Base-by-base conservation (phyloP, 1,140 invertebrate genomes). In the Hylaeus anthracinus region DNA sequence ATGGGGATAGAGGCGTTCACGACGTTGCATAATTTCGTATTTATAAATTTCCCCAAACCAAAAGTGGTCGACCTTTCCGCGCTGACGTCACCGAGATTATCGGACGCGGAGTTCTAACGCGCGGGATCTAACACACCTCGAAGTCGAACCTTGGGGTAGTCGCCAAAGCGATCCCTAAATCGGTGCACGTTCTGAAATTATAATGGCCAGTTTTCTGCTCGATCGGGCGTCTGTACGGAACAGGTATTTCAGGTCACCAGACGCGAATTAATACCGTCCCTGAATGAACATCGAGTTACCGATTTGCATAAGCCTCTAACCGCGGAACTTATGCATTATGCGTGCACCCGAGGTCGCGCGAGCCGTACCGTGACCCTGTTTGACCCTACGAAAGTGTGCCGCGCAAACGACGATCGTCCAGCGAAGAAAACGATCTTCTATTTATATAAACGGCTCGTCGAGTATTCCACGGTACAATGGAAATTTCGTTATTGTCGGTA, bases 261-360 rank as follows among this genome's bases (percentile, higher is more conserved):
- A 53, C 60, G 60, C 51, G 73, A 66, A 66, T 66, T 56, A 48
- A 58, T 45, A 15, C 26, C 48, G 73, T 56, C 41, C 51, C n/a
- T 37, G 61, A 14, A 15, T 45, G 72, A 51, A 26, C 61, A 56
- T 43, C 8, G 39, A 12, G 5, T 41, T 55, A 26, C n/a, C 72
- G 63, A 56, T 66, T 75, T 56, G 48, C 63, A 65, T 37, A 65
- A 60, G 60, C 61, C 48, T 64, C 2, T 10, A 65, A 15, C 39
- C 51, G 53, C 61, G 51, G 56, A 65, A 65, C 51, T 65, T 65
- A 75, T 75, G 72, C 72, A 75, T 65, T 65, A 65, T 75, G 72
- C 61, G 72, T 65, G 37, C 39, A 14, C 63, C 56, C 61, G 72
- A 74, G 72, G 14, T n/a, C 61, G 72, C 55, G 41, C 69, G 43